phyloP scores from a whole-genome alignment of 2,888 invertebrate species.

The Odontomyia ornata region DNA sequence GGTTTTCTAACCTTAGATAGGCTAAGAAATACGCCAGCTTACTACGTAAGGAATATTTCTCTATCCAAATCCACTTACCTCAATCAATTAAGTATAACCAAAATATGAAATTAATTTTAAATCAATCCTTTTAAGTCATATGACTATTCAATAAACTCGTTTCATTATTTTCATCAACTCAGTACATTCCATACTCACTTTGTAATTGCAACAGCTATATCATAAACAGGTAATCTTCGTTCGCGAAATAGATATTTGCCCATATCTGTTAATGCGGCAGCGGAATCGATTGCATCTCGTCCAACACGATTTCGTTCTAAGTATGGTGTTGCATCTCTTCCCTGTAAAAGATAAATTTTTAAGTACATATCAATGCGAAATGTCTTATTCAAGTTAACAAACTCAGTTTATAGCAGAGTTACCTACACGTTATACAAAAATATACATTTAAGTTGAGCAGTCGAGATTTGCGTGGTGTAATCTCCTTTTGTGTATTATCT shows the following conservation, averaged over 20 bases:
- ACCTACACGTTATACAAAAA: too few species aligned
- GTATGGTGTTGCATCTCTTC: conserved; percentile 94
- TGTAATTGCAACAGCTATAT: conserved; percentile 94
- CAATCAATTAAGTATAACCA: too few species aligned
- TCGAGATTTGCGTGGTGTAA: background rate
- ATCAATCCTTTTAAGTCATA: too few species aligned
- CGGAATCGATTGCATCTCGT: conserved; percentile 92
- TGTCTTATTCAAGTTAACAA: background rate
- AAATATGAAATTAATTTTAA: too few species aligned
- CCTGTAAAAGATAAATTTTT: conserved; percentile 67
- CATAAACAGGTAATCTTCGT: conserved; percentile 91
- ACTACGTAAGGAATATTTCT: too few species aligned
- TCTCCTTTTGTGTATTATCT: background rate
- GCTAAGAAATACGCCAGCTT: too few species aligned
- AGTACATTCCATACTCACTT: conserved; percentile 74
- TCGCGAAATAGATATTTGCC: conserved; percentile 96
- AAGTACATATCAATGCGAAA: conserved; percentile 28
- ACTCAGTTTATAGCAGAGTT: too few species aligned
- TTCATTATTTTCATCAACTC: too few species aligned
- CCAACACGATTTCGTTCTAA: conserved; percentile 92
- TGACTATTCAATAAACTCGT: too few species aligned
- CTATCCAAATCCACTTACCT: too few species aligned
- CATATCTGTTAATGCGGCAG: conserved; percentile 94
- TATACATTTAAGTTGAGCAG: background rate
- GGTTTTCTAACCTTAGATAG: too few species aligned